Evolutionary conservation across 2,113 vertebrate species (phyloP).

Genomic region (Puntigrus tetrazona): DNA sequence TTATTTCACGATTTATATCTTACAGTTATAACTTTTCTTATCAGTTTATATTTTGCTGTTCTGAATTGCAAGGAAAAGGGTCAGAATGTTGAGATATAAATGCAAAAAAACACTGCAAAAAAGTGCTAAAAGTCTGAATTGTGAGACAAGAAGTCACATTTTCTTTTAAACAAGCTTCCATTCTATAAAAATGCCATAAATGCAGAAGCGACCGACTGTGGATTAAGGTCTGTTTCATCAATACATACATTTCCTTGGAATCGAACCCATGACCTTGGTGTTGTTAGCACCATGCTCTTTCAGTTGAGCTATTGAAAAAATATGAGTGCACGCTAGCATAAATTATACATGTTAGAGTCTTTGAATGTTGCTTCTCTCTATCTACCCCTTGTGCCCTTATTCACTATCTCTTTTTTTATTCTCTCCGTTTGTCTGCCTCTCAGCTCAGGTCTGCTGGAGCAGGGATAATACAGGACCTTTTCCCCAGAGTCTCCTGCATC

Average conservation of each 20-base stretch:
- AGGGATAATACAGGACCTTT: conserved; percentile 85
- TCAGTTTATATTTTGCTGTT: too few relatives aligned
- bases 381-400: neutral
- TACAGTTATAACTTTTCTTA: too few relatives aligned
- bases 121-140: too few relatives aligned
- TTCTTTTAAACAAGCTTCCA: too few relatives aligned
- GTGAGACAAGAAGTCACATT: too few relatives aligned
- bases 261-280: neutral
- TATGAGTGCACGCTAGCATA: conserved; percentile 30
- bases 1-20: too few relatives aligned
- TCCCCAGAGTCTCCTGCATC: conserved; percentile 81
- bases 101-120: too few relatives aligned
- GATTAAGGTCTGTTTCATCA: neutral
- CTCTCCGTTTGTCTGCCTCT: conserved; percentile 47
- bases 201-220: neutral
- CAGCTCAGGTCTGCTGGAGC: conserved; percentile 87
- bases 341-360: conserved; percentile 5
- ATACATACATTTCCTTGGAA: neutral
- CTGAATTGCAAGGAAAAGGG: too few relatives aligned
- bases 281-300: neutral
- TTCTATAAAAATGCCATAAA: neutral
- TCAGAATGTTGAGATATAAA: too few relatives aligned
- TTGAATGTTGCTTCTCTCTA: neutral
- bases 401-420: conserved; percentile 22
- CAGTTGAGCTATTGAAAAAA: neutral